Evolutionary conservation across 2,888 invertebrate genomes (phyloP).

Genomic region (Acronicta alni): DNA sequence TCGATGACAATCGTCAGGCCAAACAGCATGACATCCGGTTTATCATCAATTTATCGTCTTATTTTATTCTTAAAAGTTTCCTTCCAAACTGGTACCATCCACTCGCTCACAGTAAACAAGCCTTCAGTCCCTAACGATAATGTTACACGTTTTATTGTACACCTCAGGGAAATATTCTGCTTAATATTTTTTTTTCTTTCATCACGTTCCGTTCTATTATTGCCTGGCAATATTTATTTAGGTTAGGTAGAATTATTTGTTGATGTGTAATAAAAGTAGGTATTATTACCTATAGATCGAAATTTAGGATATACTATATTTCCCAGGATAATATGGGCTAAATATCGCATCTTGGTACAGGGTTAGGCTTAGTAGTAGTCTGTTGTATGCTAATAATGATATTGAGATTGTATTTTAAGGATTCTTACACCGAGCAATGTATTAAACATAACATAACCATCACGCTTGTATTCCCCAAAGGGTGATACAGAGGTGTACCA

Average conservation of each 20-base stretch:
- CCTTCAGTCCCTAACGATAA: conserved; percentile 31
- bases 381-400: no score
- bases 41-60: no score
- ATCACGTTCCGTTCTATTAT: conserved; percentile 40
- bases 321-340: no score
- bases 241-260: conserved; percentile 1
- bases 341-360: no score
- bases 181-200: conserved; percentile 57
- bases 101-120: conserved; percentile 20
- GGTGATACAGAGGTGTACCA: no score
- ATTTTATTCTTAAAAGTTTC: neutral
- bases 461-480: no score
- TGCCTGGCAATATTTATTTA: conserved; percentile 30
- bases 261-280: neutral
- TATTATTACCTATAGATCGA: neutral
- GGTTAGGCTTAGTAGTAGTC: no score
- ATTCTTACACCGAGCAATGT: no score
- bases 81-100: neutral
- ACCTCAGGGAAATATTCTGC: conserved; percentile 58
- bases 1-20: no score
- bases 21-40: no score
- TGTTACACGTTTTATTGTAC: conserved; percentile 54
- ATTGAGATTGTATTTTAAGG: no score
- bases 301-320: neutral
- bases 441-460: no score